These are phyloP conservation scores for Nowickia ferox DNA, from an alignment of 2,888 invertebrate species.

Conservation along the genomic window DNA sequence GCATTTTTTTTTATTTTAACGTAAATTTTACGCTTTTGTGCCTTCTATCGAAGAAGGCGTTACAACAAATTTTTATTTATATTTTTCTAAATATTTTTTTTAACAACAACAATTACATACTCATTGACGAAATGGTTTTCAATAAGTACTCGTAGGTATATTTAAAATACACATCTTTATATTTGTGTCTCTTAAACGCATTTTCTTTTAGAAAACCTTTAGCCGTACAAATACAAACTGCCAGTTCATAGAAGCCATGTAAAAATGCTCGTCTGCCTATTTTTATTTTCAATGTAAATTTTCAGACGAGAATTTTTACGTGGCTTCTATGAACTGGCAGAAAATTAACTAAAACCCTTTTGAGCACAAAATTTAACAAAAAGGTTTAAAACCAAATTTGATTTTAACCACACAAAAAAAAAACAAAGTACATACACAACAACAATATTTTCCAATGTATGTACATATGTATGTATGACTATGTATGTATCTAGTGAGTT, in stretches of 20 bases:
- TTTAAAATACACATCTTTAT: conserved; percentile 1
- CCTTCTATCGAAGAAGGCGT: conserved; percentile 23
- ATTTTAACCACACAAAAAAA: too few species aligned
- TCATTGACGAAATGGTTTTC: conserved; percentile 55
- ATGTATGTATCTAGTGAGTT: neutral
- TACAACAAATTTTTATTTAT: conserved; percentile 49
- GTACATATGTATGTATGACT: too few species aligned
- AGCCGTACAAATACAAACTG: conserved; percentile 65
- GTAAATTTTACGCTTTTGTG: conserved; percentile 34
- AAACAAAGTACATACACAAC: neutral
- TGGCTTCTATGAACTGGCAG: too few species aligned
- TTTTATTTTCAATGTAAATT: too few species aligned
- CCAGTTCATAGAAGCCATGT: too few species aligned
- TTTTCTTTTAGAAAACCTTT: conserved; percentile 62
- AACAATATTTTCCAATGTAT: neutral
- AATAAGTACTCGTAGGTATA: conserved; percentile 34
- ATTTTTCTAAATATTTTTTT: conserved; percentile 1
- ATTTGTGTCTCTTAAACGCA: conserved; percentile 35
- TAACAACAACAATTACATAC: conserved; percentile 31
- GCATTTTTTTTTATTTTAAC: conserved; percentile 20
- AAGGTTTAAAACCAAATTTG: conserved; percentile 44
- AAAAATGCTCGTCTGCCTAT: too few species aligned
- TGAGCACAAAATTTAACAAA: neutral
- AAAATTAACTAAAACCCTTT: conserved; percentile 33
- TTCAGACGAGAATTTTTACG: too few species aligned